Percentiles rank a stretch among this genome's conserved stretches.
Conservation (phyloP, 2,888 invertebrate genomes). For the Cerastis leucographa region DNA sequence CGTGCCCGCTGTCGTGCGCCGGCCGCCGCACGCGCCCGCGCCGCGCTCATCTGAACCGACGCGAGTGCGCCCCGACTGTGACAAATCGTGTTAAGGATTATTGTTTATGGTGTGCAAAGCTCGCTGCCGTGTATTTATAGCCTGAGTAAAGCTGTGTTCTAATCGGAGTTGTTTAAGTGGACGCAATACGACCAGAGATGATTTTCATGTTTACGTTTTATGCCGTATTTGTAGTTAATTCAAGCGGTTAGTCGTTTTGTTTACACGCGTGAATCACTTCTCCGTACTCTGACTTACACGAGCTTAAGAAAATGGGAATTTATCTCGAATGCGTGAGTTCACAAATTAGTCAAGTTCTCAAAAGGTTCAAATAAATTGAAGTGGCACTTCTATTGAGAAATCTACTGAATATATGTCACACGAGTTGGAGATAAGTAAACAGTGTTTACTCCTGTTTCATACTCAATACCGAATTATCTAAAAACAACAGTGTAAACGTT, state of each 20-base stretch:
- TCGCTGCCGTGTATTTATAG: constrained; percentile 80
- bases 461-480: constrained; percentile 56
- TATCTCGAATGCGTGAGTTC: constrained; percentile 64
- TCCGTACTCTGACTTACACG: constrained; percentile 75
- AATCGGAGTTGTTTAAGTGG: constrained; percentile 81
- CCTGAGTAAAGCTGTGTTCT: constrained; percentile 71
- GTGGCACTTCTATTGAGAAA: constrained; percentile 45
- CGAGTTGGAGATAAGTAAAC: constrained; percentile 53
- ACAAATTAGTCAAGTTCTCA: constrained; percentile 61
- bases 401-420: constrained; percentile 44
- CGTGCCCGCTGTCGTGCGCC: constrained; percentile 83
- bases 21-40: constrained; percentile 77
- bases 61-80: constrained; percentile 75
- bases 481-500: constrained; percentile 35
- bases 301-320: constrained; percentile 73
- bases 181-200: constrained; percentile 74
- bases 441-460: constrained; percentile 57
- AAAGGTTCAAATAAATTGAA: constrained; percentile 50
- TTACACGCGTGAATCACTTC: constrained; percentile 85
- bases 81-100: constrained; percentile 83
- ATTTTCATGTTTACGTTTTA: constrained; percentile 84
- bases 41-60: constrained; percentile 66
- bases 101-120: constrained; percentile 85
- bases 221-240: constrained; percentile 81
- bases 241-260: constrained; percentile 81